Evolutionary conservation across 1,140 invertebrate species (phyloP).

Genomic region (Mamestra configurata): DNA sequence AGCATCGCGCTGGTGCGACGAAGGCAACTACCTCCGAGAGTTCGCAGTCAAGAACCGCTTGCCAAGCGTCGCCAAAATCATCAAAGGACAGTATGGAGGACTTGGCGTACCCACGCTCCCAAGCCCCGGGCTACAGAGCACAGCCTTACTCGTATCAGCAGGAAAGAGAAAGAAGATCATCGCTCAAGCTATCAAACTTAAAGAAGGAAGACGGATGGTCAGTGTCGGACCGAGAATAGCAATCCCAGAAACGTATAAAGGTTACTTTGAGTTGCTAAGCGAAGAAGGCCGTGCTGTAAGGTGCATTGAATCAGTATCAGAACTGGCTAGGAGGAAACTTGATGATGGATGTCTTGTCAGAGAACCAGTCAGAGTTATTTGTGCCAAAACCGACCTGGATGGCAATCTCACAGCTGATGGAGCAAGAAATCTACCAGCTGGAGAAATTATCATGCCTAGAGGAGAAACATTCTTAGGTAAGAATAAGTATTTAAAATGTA

Average conservation of each 20-base stretch:
- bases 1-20: conserved; percentile 95
- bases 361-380: conserved; percentile 94
- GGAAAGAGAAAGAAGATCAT: conserved; percentile 95
- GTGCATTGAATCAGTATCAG: conserved; percentile 95
- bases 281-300: conserved; percentile 96
- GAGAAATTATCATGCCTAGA: conserved; percentile 93
- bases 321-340: conserved; percentile 93
- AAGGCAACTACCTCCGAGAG: conserved; percentile 93
- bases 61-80: conserved; percentile 96
- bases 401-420: conserved; percentile 92
- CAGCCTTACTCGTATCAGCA: conserved; percentile 94
- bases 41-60: conserved; percentile 93
- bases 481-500: conserved; percentile 94
- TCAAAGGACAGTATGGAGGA: conserved; percentile 96
- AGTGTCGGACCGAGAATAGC: conserved; percentile 94
- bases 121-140: conserved; percentile 94
- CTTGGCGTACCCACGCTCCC: conserved; percentile 95
- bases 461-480: conserved; percentile 91
- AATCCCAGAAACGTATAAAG: conserved; percentile 96
- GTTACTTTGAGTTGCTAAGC: conserved; percentile 97
- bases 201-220: conserved; percentile 93
- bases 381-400: conserved; percentile 90
- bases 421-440: conserved; percentile 91
- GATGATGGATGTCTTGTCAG: conserved; percentile 95
- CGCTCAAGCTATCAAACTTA: conserved; percentile 96